phyloP scores from a whole-genome alignment of 1,140 invertebrate genomes.

The Heliconius nattereri region DNA sequence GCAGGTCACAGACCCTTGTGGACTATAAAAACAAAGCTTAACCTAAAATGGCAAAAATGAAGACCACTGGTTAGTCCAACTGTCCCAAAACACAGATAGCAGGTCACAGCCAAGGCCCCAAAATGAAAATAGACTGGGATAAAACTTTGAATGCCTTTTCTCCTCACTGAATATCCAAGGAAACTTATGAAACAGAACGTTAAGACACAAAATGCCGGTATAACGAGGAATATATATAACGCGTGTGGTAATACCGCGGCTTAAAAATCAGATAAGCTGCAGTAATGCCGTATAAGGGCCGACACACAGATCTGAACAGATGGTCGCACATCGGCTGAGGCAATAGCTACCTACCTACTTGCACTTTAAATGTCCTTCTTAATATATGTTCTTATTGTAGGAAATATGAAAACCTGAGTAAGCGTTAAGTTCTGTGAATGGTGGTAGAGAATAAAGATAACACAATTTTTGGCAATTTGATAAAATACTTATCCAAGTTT shows the following conservation, averaged over 20 bases:
- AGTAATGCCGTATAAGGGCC: not conserved
- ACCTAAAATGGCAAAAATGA: not conserved
- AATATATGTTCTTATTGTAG: not conserved
- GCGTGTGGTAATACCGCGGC: not conserved
- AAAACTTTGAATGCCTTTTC: not conserved
- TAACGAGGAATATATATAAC: not conserved
- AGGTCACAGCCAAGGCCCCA: too few relatives aligned
- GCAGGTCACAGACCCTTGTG: not conserved
- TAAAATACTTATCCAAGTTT: too few relatives aligned
- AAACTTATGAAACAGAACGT: not conserved
- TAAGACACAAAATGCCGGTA: not conserved
- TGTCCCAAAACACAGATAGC: not conserved
- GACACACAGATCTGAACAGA: conserved; percentile 19
- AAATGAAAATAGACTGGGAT: not conserved
- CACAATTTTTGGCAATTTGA: too few relatives aligned
- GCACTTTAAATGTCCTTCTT: conserved; percentile 2
- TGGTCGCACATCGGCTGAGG: conserved; percentile 9
- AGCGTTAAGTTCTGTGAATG: not conserved
- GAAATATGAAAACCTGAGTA: not conserved
- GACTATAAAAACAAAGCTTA: not conserved
- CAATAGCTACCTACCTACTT: not conserved
- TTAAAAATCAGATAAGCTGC: conserved; percentile 10
- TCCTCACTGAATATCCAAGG: not conserved
- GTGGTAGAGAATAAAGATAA: not conserved
- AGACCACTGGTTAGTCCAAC: not conserved